Conservation (phyloP, 1,140 invertebrate genomes). For the Drosophila hydei region DNA sequence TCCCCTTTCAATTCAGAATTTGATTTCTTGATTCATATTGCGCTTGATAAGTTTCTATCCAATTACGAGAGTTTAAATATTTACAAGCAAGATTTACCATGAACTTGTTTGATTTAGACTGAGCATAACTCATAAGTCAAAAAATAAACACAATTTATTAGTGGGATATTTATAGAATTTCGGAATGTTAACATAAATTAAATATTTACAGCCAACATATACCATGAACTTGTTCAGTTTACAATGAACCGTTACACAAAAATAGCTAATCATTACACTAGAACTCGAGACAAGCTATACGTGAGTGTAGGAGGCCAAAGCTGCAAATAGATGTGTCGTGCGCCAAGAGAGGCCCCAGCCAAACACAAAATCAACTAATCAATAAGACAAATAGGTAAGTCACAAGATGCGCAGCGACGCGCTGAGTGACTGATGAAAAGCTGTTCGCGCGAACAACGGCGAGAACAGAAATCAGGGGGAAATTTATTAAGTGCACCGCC, state of each 20-base stretch:
- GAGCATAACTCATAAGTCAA: too few relatives aligned
- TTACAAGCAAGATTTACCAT: background rate
- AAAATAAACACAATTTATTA: too few relatives aligned
- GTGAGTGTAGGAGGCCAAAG: background rate
- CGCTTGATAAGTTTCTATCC: too few relatives aligned
- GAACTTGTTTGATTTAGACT: background rate
- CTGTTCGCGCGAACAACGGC: background rate
- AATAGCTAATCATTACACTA: conserved; percentile 1
- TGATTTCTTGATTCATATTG: too few relatives aligned
- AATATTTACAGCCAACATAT: background rate
- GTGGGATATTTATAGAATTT: too few relatives aligned
- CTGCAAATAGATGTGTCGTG: conserved; percentile 9
- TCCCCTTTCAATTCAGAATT: too few relatives aligned
- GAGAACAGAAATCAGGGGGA: conserved; percentile 27
- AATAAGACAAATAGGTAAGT: conserved; percentile 69
- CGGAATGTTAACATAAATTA: background rate
- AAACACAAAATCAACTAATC: conserved; percentile 48
- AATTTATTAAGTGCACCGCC: conserved; percentile 60
- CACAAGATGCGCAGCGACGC: conserved; percentile 48
- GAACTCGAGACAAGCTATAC: too few relatives aligned
- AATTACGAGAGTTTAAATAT: too few relatives aligned
- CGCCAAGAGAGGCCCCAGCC: background rate
- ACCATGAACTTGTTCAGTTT: background rate
- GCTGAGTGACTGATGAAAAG: conserved; percentile 34
- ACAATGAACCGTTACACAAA: conserved; percentile 1